Percentiles rank a stretch among this genome's conserved stretches.
phyloP scores from a whole-genome alignment of 2,113 vertebrate species.

The Ancistrus triradiatus region DNA sequence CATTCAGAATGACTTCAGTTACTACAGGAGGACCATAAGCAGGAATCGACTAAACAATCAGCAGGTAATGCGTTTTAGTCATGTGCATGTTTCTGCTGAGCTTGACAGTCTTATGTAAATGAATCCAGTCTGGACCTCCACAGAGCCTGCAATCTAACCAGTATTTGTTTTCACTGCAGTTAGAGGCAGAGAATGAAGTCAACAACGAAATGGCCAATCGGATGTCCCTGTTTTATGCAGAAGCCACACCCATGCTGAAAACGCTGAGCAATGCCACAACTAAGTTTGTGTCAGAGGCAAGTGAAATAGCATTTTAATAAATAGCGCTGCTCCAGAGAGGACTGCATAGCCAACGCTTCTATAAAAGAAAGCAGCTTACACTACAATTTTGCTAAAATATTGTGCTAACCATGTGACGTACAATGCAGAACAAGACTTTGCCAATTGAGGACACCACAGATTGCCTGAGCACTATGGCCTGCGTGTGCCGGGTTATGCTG shows the following conservation, averaged over 20 bases:
- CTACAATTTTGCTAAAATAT: not conserved
- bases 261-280: conserved; percentile 88
- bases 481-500: conserved; percentile 90
- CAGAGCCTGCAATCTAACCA: conserved; percentile 10
- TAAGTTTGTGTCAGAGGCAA: conserved; percentile 88
- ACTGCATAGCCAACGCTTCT: too few relatives aligned
- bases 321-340: too few relatives aligned
- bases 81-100: conserved; percentile 1
- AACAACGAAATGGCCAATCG: conserved; percentile 93
- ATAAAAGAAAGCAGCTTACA: too few relatives aligned
- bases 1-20: conserved; percentile 91
- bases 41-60: conserved; percentile 84
- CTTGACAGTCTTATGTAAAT: not conserved
- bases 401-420: not conserved
- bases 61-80: conserved; percentile 63
- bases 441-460: conserved; percentile 92
- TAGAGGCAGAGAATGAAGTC: conserved; percentile 85
- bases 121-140: not conserved
- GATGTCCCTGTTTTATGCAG: conserved; percentile 88
- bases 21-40: conserved; percentile 88
- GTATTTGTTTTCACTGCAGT: conserved; percentile 53
- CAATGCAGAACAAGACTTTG: conserved; percentile 84
- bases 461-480: conserved; percentile 93
- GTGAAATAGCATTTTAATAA: too few relatives aligned
- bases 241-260: conserved; percentile 92